These are phyloP conservation scores for Drosophila simulans DNA, from an alignment of 1,140 invertebrate genomes.

Conservation along the genomic window DNA sequence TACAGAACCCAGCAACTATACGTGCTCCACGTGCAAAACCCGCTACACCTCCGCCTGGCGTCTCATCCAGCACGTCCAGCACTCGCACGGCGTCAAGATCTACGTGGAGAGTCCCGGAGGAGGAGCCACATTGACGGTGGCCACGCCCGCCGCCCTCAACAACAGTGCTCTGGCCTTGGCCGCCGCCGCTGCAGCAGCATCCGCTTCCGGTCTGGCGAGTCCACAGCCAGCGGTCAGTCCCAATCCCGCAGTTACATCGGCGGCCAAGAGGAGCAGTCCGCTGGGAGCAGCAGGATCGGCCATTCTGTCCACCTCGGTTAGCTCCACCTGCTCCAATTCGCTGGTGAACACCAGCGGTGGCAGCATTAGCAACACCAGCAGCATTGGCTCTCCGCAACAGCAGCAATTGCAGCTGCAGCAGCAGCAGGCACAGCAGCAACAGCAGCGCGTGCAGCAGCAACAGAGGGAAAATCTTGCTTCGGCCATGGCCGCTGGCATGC, in stretches of 20 bases:
- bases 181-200: conserved; percentile 48
- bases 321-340: conserved; percentile 33
- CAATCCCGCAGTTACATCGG: conserved; percentile 1
- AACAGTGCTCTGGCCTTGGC: conserved; percentile 45
- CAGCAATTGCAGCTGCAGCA: conserved; percentile 38
- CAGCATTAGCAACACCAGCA: conserved; percentile 20
- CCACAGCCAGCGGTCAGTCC: conserved; percentile 59
- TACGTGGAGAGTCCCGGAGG: conserved; percentile 88
- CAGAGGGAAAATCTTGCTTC: conserved; percentile 85
- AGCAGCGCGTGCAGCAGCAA: conserved; percentile 82
- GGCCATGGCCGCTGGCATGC: conserved; percentile 86
- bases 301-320: conserved; percentile 31
- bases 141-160: conserved; percentile 69
- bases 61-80: conserved; percentile 97
- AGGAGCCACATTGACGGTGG: conserved; percentile 61
- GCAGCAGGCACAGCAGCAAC: conserved; percentile 71
- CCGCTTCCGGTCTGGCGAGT: conserved; percentile 30
- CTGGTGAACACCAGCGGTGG: conserved; percentile 48
- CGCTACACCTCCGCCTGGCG: conserved; percentile 96
- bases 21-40: conserved; percentile 97
- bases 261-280: conserved; percentile 41
- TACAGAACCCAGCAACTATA: conserved; percentile 97
- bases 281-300: conserved; percentile 7
- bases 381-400: conserved; percentile 82
- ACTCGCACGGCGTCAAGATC: conserved; percentile 96